Conservation (phyloP, 2,113 vertebrate species). For the Diadophis punctatus region DNA sequence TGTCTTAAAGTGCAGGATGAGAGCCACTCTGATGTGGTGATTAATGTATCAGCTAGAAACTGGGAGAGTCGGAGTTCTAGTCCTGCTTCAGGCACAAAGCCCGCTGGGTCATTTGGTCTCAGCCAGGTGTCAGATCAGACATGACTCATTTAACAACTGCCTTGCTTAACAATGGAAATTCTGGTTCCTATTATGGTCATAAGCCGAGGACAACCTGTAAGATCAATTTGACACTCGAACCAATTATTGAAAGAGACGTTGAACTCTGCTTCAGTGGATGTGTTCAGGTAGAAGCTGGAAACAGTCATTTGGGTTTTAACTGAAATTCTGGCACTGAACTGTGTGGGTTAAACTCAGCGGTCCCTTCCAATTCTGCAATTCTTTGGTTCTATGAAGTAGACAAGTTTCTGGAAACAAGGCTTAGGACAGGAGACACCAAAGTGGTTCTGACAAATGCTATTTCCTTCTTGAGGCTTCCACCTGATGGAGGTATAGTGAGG, state of each 20-base stretch:
- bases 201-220: not conserved
- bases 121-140: not conserved
- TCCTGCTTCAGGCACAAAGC: not conserved
- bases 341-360: not conserved
- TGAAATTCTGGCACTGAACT: not conserved
- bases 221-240: not conserved
- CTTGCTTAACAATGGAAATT: not conserved
- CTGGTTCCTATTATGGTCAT: not conserved
- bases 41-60: not conserved
- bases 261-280: not conserved
- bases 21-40: not conserved
- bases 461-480: not conserved
- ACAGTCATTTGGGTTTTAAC: not conserved
- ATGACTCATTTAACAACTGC: not conserved
- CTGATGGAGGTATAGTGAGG: not conserved
- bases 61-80: not conserved
- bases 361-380: not conserved
- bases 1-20: not conserved
- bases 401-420: not conserved
- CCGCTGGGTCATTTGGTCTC: not conserved
- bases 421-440: not conserved
- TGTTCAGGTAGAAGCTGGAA: not conserved
- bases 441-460: not conserved
- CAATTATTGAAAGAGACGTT: not conserved
- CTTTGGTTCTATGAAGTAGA: not conserved